Evolutionary conservation across 1,140 invertebrate genomes (phyloP).

Genomic region (Muscidifurax raptorellus): DNA sequence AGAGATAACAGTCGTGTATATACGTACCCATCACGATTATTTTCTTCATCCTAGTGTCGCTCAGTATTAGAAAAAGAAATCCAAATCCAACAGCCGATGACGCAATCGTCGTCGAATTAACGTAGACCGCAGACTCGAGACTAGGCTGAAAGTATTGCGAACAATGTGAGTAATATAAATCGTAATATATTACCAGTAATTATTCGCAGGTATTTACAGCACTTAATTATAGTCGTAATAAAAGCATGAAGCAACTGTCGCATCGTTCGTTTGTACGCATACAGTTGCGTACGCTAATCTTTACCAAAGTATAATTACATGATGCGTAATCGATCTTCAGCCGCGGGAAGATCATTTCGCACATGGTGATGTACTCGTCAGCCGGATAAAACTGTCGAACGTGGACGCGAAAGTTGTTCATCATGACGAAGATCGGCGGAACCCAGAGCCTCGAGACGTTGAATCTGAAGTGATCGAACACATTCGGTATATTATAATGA

Average conservation of each 20-base stretch:
- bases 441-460: conserved; percentile 71
- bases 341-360: conserved; percentile 67
- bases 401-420: conserved; percentile 68
- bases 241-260: conserved; percentile 24
- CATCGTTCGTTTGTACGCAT: not conserved
- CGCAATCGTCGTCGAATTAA: conserved; percentile 70
- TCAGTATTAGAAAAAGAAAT: conserved; percentile 60
- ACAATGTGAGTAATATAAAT: not conserved
- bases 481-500: too few relatives aligned
- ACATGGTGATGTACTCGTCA: conserved; percentile 65
- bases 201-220: not conserved
- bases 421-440: conserved; percentile 71
- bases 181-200: too few relatives aligned
- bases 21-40: conserved; percentile 66
- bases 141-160: conserved; percentile 62
- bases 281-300: not conserved
- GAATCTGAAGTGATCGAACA: conserved; percentile 25
- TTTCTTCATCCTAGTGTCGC: conserved; percentile 59
- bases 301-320: conserved; percentile 50
- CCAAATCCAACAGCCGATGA: conserved; percentile 62
- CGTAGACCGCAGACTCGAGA: conserved; percentile 62
- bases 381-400: conserved; percentile 56
- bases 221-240: conserved; percentile 5
- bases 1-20: not conserved
- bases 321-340: conserved; percentile 49